Evolutionary conservation across 2,888 invertebrate species (phyloP), one percentile per base, ranked within the genome.

Genomic region (Erpobdella octoculata): DNA sequence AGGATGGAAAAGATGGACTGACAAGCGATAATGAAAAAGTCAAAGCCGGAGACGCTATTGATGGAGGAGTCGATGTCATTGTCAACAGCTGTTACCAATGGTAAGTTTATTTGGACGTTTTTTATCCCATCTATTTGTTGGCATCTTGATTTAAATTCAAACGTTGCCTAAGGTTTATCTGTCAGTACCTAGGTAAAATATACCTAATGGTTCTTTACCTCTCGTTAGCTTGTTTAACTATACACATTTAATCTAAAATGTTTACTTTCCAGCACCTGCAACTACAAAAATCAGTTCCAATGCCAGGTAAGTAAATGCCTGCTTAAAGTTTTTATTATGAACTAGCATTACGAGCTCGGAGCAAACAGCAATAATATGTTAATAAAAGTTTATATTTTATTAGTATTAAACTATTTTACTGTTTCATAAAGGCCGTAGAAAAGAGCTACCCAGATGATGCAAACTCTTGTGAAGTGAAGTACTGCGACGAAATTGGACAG

Each of bases 11-110:
- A 21, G 38, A 21, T 5, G 67, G 67, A 2, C 12, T 67, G 46
- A 46, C 67, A n/a, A 67, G 67, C n/a, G 12, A 4, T 5, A 46
- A 28, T 25, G 67, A 67, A 33, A 67, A 67, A 25, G 67, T 67
- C 21, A 28, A 41, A 4, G 12, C 25, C 12, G 67, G 67, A 21
- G 67, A 67, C 33, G 46, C n/a, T 12, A 37, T 67, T 25, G 46
- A 38, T 8, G 41, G 46, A 25, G 21, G 18, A 18, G 28, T 67
- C 41, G 12, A 21, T 15, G 46, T 67, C 8, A 41, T 25, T 46
- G 28, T 67, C 18, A 67, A 67, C 46, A 28, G 25, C 6, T 67
- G 67, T n/a, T 38, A 41, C 46, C 31, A 41, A 41, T 67, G 67
- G 67, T 67, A 1, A 67, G 53, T 8, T 25, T 18, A 53, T 53